Conservation (phyloP, 1,140 invertebrate species). For the Drepana arcuata region DNA sequence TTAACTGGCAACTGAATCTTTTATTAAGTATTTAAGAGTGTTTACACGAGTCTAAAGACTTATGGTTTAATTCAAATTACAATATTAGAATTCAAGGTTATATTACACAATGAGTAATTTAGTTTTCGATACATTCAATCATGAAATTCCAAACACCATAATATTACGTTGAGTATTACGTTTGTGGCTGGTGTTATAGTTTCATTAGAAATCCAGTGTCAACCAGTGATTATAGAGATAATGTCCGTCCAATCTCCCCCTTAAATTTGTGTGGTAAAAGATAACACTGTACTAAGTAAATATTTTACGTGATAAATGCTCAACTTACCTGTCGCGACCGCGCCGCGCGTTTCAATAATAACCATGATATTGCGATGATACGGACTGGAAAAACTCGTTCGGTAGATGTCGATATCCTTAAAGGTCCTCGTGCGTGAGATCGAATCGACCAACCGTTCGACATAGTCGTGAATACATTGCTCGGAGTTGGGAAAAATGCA, state of each 20-base stretch:
- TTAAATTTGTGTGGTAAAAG: conserved; percentile 19
- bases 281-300: conserved; percentile 45
- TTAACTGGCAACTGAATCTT: too few relatives aligned
- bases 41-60: too few relatives aligned
- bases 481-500: neutral
- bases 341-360: conserved; percentile 64
- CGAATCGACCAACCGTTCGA: conserved; percentile 6
- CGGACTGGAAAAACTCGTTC: conserved; percentile 70
- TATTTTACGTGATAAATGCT: conserved; percentile 61
- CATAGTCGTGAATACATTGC: conserved; percentile 21
- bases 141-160: too few relatives aligned
- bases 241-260: conserved; percentile 20
- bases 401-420: conserved; percentile 67
- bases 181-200: neutral
- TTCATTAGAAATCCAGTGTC: conserved; percentile 4
- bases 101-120: too few relatives aligned
- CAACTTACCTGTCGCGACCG: conserved; percentile 63
- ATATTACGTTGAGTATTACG: neutral
- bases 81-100: too few relatives aligned
- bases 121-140: too few relatives aligned
- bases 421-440: conserved; percentile 27
- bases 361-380: conserved; percentile 71
- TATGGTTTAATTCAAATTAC: too few relatives aligned
- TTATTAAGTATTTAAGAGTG: too few relatives aligned
- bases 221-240: conserved; percentile 7